Percentiles rank a stretch among this genome's conserved stretches.
Evolutionary conservation across 2,888 invertebrate genomes (phyloP).

Genomic region (Pachliopta kotzebuea): DNA sequence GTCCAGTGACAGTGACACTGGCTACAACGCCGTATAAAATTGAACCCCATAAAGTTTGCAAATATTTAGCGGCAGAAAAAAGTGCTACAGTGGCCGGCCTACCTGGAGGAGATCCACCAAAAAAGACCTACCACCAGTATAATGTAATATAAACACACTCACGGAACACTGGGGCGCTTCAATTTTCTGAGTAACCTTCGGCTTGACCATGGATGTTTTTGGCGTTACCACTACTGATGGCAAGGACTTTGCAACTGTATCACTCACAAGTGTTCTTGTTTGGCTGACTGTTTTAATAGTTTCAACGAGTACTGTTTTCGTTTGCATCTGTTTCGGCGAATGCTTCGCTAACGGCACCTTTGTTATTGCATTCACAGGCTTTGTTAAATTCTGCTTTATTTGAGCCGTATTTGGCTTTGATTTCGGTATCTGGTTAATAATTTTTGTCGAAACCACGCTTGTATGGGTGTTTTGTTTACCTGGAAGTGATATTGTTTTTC

Average conservation of each 20-base stretch:
- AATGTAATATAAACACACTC: constrained; percentile 20
- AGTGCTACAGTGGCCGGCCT: too few relatives aligned
- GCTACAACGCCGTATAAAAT: too few relatives aligned
- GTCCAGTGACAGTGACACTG: too few relatives aligned
- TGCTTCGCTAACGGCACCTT: constrained; percentile 30
- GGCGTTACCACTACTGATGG: constrained; percentile 54
- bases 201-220: constrained; percentile 62
- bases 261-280: constrained; percentile 32
- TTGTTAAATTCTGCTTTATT: constrained; percentile 25
- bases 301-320: constrained; percentile 32
- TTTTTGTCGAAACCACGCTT: constrained; percentile 20
- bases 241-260: constrained; percentile 45
- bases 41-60: too few relatives aligned
- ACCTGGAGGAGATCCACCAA: neutral
- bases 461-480: constrained; percentile 26
- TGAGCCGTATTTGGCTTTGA: constrained; percentile 16
- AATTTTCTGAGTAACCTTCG: constrained; percentile 55
- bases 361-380: constrained; percentile 26
- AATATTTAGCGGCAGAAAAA: too few relatives aligned
- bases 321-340: constrained; percentile 45
- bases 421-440: constrained; percentile 32
- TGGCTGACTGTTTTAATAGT: constrained; percentile 35
- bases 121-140: too few relatives aligned
- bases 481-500: constrained; percentile 21
- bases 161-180: constrained; percentile 51